Base-by-base conservation (phyloP, 2,797 vertebrate species). In the Helostoma temminkii region DNA sequence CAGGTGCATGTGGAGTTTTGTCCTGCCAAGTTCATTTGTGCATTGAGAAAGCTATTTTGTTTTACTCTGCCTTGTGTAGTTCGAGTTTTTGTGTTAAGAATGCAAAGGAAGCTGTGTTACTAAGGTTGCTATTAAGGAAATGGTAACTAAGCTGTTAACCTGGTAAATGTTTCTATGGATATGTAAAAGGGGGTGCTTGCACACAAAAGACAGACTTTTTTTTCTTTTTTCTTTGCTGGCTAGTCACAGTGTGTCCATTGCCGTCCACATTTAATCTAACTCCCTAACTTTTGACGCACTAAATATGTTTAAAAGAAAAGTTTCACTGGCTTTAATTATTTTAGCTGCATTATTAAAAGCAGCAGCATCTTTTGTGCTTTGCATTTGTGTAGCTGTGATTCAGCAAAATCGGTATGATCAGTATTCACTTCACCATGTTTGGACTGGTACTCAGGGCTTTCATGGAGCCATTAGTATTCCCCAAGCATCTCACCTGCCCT, bases 381-480 rank as follows among this genome's bases (percentile, higher is more conserved):
- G 47, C 58, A 45, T 78, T 54, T 74, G 50, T 66, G 37, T 42
- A 64, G 80, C 87, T 77, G 80, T 93, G 89, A 92, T 84, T 89
- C 90, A 88, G 90, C 91, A 90, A 82, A 89, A 87, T 37, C n/a
- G 49, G 57, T 63, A n/a, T 50, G 41, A 86, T 93, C 84, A 87
- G 89, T 88, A 92, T 93, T 88, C 88, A 36, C 61, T 66, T 79
- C 71, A 36, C 37, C 25, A 5, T 28, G 75, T 77, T 81, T 80
- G 73, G 59, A 73, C 72, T 34, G 46, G 80, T 68, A 60, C 82
- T 78, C 57, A 0, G 66, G 60, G 78, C 85, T 90, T 91, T 91
- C 89, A 90, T 81, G 50, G 63, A 64, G 34, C 18, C 41, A 90
- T 93, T 90, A 86, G 88, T 91, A 92, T 92, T 91, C 90, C 55